phyloP scores from a whole-genome alignment of 2,888 invertebrate species.

The Xylota segnis region DNA sequence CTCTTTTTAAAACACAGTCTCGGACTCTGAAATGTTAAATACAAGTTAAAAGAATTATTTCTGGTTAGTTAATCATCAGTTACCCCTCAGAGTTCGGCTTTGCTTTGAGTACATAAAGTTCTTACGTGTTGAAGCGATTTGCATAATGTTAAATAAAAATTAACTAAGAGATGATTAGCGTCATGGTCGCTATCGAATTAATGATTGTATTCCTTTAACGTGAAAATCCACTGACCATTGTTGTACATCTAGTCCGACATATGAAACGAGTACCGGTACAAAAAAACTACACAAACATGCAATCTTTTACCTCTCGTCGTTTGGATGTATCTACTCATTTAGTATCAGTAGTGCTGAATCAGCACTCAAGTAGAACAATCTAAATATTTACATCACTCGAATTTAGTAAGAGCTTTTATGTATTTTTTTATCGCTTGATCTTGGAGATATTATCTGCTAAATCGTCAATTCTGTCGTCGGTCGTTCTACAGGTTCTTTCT shows the following conservation, averaged over 20 bases:
- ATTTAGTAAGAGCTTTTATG: neutral
- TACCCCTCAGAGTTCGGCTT: too few relatives aligned
- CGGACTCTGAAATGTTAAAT: too few relatives aligned
- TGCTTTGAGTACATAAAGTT: too few relatives aligned
- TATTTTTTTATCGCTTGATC: conserved; percentile 12
- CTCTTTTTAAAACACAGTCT: too few relatives aligned
- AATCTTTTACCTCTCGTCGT: neutral
- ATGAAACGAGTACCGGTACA: neutral
- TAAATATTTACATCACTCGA: neutral
- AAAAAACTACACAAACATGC: neutral
- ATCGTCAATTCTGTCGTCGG: conserved; percentile 14
- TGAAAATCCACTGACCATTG: neutral
- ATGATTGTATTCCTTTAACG: neutral
- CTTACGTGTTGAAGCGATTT: too few relatives aligned
- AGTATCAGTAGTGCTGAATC: neutral
- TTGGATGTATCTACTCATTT: neutral
- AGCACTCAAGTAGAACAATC: conserved; percentile 14
- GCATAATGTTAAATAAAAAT: neutral
- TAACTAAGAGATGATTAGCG: neutral
- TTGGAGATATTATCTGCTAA: conserved; percentile 37
- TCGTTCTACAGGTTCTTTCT: conserved; percentile 27
- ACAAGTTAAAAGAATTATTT: too few relatives aligned
- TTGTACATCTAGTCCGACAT: neutral
- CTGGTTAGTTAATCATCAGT: too few relatives aligned
- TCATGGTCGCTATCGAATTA: neutral